Evolutionary conservation across 2,113 vertebrate genomes (phyloP), one percentile per base, ranked within the genome.

Genomic region (Rhombomys opimus): DNA sequence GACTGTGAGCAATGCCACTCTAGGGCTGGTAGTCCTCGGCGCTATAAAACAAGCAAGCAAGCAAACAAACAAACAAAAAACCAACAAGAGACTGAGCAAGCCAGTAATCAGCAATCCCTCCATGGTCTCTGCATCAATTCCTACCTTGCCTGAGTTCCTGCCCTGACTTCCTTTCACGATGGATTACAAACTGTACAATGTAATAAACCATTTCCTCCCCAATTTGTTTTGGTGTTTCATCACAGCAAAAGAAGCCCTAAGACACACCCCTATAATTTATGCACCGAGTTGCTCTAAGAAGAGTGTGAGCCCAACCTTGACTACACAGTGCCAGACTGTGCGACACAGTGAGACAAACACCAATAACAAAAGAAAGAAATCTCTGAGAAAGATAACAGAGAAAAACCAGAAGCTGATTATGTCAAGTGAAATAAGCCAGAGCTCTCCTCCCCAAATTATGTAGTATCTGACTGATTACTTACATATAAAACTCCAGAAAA

Each of bases 401-500:
- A 76, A 78, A 13, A 91, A 65, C 54, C 35, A 54, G 35, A 80
- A 86, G 68, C 61, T 85, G 22, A 90, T 76, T 77, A 78, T 14
- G 17, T 27, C 86, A 78, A 50, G 25, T 75, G 17, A 89, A 78
- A 94, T 46, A 89, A 94, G 77, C 5, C 41, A 81, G 52, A 52
- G 2, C 9, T 17, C 15, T n/a, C 46, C 46, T 61, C 30, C 7
- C 18, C 89, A 87, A 57, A 87, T 54, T 15, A 80, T 5, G 46
- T 61, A 80, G 13, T 59, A 8, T 52, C 32, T 68, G 57, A 85
- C 57, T 77, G n/a, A 87, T 65, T 82, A 68, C 15, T 81, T 59
- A 35, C n/a, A 92, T 82, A 76, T n/a, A 68, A 82, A 87, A 89
- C 30, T 73, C 12, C 67, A 78, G 30, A 63, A 88, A 92, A 88